Evolutionary conservation across 1,140 invertebrate species (phyloP).

Genomic region (Hypothenemus hampei): DNA sequence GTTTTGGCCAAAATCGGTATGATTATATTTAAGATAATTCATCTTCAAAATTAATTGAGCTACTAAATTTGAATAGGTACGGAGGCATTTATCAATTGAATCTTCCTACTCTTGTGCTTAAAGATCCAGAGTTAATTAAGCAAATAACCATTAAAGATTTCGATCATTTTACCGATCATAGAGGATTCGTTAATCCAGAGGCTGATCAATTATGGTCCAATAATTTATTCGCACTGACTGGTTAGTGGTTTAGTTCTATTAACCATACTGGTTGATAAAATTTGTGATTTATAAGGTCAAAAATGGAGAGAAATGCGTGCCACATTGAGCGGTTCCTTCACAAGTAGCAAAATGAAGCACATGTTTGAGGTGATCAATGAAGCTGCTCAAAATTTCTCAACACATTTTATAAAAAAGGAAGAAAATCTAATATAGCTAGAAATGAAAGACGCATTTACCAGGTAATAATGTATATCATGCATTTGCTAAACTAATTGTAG

Average conservation of each 20-base stretch:
- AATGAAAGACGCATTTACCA: conserved; percentile 19
- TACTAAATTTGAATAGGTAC: conserved; percentile 45
- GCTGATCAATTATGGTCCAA: conserved; percentile 52
- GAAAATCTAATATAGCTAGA: conserved; percentile 22
- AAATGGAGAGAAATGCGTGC: conserved; percentile 45
- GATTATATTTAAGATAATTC: too few relatives aligned
- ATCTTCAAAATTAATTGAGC: too few relatives aligned
- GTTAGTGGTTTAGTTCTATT: conserved; percentile 36
- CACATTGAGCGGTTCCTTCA: conserved; percentile 45
- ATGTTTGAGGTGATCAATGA: conserved; percentile 41
- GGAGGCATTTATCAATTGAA: conserved; percentile 51
- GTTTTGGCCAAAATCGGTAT: background rate
- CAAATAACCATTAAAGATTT: conserved; percentile 59
- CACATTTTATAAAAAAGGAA: conserved; percentile 33
- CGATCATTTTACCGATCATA: conserved; percentile 57
- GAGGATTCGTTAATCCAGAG: conserved; percentile 43
- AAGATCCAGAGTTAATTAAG: conserved; percentile 58
- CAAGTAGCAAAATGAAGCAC: conserved; percentile 43
- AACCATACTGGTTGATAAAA: too few relatives aligned
- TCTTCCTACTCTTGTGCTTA: conserved; percentile 51
- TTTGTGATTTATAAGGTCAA: conserved; percentile 34
- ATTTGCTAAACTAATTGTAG: background rate
- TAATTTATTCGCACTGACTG: conserved; percentile 52
- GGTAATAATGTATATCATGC: conserved; percentile 3
- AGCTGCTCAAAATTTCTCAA: conserved; percentile 34